phyloP scores from a whole-genome alignment of 2,797 vertebrate species.

The Phoeniculus purpureus region DNA sequence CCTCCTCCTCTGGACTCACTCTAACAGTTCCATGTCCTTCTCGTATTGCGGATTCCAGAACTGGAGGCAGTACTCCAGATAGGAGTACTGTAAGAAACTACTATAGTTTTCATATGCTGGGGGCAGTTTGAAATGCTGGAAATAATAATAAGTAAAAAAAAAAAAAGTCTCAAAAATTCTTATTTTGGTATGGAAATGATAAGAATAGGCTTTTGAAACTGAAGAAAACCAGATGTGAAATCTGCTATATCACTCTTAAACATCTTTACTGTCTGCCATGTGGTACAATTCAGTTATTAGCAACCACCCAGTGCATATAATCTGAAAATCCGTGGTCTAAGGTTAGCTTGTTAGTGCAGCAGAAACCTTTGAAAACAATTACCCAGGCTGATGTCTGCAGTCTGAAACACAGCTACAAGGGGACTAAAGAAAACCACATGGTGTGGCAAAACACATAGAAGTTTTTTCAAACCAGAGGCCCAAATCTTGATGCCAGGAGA shows the following conservation, averaged over 20 bases:
- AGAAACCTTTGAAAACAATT: background rate
- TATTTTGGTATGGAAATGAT: background rate
- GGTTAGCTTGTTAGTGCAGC: background rate
- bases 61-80: too few species aligned
- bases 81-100: background rate
- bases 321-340: background rate
- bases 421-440: fast-evolving
- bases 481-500: background rate
- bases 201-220: background rate
- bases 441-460: background rate
- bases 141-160: background rate
- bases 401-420: background rate
- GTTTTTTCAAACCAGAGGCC: background rate
- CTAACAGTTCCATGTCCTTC: too few species aligned
- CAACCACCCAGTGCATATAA: background rate
- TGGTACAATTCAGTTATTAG: background rate
- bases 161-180: background rate
- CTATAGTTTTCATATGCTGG: background rate
- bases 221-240: background rate
- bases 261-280: background rate
- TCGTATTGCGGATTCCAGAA: too few species aligned
- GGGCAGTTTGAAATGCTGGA: background rate
- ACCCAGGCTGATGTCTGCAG: background rate
- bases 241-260: background rate
- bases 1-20: too few species aligned